Evolutionary conservation across 2,797 vertebrate species (phyloP).

Genomic region (Liasis olivaceus): DNA sequence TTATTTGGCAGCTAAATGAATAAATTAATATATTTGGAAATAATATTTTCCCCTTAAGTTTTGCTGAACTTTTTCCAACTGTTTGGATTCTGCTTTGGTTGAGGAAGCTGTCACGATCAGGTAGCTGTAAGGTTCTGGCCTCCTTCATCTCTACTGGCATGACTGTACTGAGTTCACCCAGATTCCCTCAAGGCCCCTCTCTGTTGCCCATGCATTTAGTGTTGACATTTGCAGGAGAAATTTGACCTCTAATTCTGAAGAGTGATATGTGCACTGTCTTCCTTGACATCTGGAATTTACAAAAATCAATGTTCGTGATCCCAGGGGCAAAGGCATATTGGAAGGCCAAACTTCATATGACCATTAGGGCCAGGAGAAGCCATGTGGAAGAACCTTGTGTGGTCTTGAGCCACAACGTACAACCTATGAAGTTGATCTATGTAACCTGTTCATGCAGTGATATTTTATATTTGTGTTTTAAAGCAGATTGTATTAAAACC

Average conservation of each 20-base stretch:
- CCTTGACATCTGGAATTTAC: not conserved
- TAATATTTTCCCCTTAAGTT: not conserved
- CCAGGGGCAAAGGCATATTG: not conserved
- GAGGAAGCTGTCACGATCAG: not conserved
- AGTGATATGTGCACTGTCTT: not conserved
- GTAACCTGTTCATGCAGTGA: not conserved
- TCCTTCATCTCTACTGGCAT: not conserved
- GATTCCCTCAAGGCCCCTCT: not conserved
- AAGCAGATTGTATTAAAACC: not conserved
- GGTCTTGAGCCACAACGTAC: not conserved
- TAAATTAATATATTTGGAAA: not conserved
- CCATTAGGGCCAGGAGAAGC: not conserved
- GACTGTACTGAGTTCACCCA: not conserved
- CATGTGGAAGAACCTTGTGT: not conserved
- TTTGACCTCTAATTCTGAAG: not conserved
- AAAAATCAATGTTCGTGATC: not conserved
- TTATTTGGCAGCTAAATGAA: not conserved
- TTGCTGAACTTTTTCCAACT: not conserved
- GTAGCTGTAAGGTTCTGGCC: not conserved
- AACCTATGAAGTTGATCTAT: not conserved
- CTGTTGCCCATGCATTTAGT: not conserved
- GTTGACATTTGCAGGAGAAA: not conserved
- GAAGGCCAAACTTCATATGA: not conserved
- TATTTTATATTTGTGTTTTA: not conserved
- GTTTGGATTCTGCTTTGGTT: not conserved